A percentile compares a stretch with the other conserved stretches of the same genome.
Evolutionary conservation across 2,888 invertebrate species (phyloP).

Genomic region (Agrilus mali): DNA sequence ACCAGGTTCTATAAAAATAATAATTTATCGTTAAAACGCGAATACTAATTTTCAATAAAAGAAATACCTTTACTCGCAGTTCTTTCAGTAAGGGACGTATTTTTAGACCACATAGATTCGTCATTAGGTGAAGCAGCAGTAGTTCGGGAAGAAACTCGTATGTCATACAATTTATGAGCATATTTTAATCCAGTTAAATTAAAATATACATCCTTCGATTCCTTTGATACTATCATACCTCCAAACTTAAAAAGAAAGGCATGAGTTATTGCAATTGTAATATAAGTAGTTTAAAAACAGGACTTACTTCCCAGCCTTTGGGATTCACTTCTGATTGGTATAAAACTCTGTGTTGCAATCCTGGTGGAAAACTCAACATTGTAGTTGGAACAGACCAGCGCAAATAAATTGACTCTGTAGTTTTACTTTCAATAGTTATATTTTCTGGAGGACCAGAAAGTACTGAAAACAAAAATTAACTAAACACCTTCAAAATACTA

Average conservation of each 20-base stretch:
- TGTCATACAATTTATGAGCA: constrained; percentile 57
- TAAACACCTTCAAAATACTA: background rate
- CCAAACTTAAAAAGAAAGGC: constrained; percentile 8
- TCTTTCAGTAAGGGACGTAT: constrained; percentile 43
- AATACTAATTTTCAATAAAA: constrained; percentile 2
- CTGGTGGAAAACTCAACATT: constrained; percentile 38
- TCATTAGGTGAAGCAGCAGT: constrained; percentile 35
- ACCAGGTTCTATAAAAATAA: constrained; percentile 39
- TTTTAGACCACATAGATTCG: constrained; percentile 58
- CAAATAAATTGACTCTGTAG: constrained; percentile 35
- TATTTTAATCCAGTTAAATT: constrained; percentile 46
- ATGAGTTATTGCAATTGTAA: no score
- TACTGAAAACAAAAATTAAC: constrained; percentile 25
- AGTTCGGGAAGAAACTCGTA: constrained; percentile 56
- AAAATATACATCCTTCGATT: constrained; percentile 15
- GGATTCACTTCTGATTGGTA: constrained; percentile 35
- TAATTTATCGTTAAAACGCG: constrained; percentile 1
- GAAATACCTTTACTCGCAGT: constrained; percentile 38
- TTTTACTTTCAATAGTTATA: constrained; percentile 33
- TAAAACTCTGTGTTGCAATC: constrained; percentile 37
- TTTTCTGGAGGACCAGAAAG: constrained; percentile 38
- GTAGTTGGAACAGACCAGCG: constrained; percentile 37
- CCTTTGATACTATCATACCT: constrained; percentile 4
- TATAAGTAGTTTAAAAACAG: no score
- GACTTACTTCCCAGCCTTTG: constrained; percentile 34